Evolutionary conservation across 2,888 invertebrate genomes (phyloP), one percentile per base, ranked within the genome.

Genomic region (Acheta domesticus): DNA sequence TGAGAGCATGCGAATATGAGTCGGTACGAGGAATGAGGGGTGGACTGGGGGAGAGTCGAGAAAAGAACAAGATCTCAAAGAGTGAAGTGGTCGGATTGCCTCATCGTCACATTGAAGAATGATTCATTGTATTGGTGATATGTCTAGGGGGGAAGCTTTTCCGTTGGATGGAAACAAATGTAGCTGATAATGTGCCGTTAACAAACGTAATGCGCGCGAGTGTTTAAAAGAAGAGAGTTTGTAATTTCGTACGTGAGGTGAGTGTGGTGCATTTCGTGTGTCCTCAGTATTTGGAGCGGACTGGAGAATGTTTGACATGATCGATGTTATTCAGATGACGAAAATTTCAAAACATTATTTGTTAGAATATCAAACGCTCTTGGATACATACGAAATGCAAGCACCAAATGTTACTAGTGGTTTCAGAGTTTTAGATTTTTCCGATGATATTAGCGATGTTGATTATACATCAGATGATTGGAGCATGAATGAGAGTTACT

Each of bases 301-400:
- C 62, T 62, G 62, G 62, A 62, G 14, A 62, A 62, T 62, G 62
- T 62, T 62, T 62, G 62, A 62, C 62, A 62, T 62, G 62, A n/a
- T 62, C 14, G 62, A 62, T 62, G 62, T 62, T 62, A 62, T 62
- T 19, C 62, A 62, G 14, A 62, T 62, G 62, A 19, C 62, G 16
- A 62, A 62, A 62, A 62, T 62, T 19, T 62, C 62, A 62, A 62
- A 62, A 14, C 62, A 62, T 62, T 62, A 62, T 62, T 62, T 62
- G 11, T 62, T 62, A 62, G 62, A 62, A 62, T 62, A 62, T 62
- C 62, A 62, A 62, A 62, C 62, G 16, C 62, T 62, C 16, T 62
- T 62, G n/a, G 62, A 62, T 62, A 19, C 62, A 16, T 62, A 62
- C 62, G 62, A 62, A 62, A 62, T 62, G 62, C 62, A 62, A 62